Conservation (phyloP, 2,888 invertebrate genomes). For the Tolmerus cingulatus region DNA sequence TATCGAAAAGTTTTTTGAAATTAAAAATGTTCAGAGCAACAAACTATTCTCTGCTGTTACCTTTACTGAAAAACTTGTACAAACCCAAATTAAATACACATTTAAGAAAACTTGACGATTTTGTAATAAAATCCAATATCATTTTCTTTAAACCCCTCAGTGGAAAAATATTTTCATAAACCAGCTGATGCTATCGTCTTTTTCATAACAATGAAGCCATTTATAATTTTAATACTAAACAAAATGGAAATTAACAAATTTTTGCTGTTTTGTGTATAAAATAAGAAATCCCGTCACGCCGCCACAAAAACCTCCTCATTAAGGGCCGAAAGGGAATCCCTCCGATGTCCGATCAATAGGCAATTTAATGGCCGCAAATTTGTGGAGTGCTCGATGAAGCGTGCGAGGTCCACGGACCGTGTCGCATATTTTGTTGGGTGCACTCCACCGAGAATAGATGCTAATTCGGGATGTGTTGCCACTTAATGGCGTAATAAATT, state of each 20-base stretch:
- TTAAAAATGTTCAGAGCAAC: too few relatives aligned
- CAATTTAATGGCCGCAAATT: constrained; percentile 19
- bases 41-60: too few relatives aligned
- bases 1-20: too few relatives aligned
- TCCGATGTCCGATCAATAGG: neutral
- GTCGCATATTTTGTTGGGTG: neutral
- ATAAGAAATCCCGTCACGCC: neutral
- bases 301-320: neutral
- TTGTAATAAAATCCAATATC: too few relatives aligned
- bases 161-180: neutral
- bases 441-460: constrained; percentile 15
- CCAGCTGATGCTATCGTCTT: neutral
- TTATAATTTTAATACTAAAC: neutral
- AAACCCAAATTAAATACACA: too few relatives aligned
- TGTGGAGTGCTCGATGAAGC: constrained; percentile 26
- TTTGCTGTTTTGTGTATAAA: neutral
- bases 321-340: neutral
- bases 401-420: neutral
- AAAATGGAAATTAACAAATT: neutral
- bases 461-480: constrained; percentile 17
- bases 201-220: neutral
- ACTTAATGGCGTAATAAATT: constrained; percentile 27
- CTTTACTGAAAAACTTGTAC: too few relatives aligned
- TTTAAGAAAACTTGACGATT: too few relatives aligned
- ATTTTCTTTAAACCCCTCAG: neutral